A percentile compares a stretch with the other conserved stretches of the same genome.
Evolutionary conservation across 30 jellyfish, hydroid and myxozoan genomes (phyloP).

Genomic region (Cassiopea xamachana): DNA sequence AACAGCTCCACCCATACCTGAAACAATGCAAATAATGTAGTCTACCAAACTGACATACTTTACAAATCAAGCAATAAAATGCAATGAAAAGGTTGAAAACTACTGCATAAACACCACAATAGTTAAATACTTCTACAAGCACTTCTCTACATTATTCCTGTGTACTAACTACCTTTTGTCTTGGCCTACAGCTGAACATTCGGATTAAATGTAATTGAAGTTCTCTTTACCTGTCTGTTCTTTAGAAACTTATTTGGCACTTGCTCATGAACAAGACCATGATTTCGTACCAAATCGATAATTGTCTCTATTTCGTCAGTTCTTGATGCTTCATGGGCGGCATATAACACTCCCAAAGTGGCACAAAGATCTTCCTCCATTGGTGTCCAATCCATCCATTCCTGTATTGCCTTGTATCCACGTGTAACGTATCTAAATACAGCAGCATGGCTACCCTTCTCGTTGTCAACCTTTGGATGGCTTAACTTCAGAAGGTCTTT

Average conservation of each 20-base stretch:
- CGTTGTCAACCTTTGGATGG: slow-evolving; percentile 49
- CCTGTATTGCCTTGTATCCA: not conserved
- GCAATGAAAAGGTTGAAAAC: not conserved
- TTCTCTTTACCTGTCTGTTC: slow-evolving; percentile 3
- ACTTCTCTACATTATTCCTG: not conserved
- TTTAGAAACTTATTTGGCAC: slow-evolving; percentile 63
- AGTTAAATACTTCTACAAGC: not conserved
- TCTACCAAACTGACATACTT: not conserved
- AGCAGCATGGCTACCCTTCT: not conserved
- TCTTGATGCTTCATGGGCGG: slow-evolving; percentile 20
- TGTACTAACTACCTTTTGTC: not conserved
- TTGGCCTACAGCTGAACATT: not conserved
- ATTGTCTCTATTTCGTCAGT: slow-evolving; percentile 35
- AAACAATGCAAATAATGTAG: not conserved
- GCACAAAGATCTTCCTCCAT: slow-evolving; percentile 7
- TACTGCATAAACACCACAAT: not conserved
- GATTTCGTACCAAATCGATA: slow-evolving; percentile 9
- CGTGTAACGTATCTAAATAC: not conserved
- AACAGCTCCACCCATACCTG: slow-evolving; percentile 66
- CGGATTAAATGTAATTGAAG: no score
- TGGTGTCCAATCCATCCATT: no score
- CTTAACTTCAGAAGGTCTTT: slow-evolving; percentile 51
- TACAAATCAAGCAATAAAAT: no score
- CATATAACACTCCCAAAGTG: slow-evolving; percentile 20
- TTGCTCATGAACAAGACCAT: slow-evolving; percentile 71